phyloP scores from a whole-genome alignment of 2,888 invertebrate species.

The Melanchra persicariae region DNA sequence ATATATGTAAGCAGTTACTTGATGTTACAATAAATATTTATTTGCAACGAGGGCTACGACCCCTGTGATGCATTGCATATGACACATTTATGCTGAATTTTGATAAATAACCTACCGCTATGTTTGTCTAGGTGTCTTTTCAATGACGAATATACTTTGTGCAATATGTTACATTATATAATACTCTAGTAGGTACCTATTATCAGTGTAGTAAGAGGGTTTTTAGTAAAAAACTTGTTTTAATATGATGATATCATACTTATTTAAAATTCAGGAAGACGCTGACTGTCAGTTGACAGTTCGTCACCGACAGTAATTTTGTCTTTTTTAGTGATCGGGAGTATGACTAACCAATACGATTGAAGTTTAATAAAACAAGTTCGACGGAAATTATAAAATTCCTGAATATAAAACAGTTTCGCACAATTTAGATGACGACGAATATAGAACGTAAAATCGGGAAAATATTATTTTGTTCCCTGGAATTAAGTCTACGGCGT shows the following conservation, averaged over 20 bases:
- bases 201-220: not conserved
- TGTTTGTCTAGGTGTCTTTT: conserved; percentile 51
- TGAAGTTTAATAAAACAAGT: conserved; percentile 1
- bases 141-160: conserved; percentile 37
- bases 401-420: conserved; percentile 9
- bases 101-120: conserved; percentile 41
- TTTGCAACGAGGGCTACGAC: conserved; percentile 26
- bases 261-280: conserved; percentile 39
- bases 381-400: conserved; percentile 17
- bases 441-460: not conserved
- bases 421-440: not conserved
- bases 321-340: not conserved
- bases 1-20: conserved; percentile 7
- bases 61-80: conserved; percentile 24
- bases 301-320: conserved; percentile 12
- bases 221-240: not conserved
- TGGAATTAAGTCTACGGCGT: not conserved
- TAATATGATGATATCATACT: conserved; percentile 26
- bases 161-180: conserved; percentile 15
- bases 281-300: conserved; percentile 14
- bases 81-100: conserved; percentile 42
- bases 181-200: not conserved
- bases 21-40: conserved; percentile 29
- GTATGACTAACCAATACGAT: conserved; percentile 32
- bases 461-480: not conserved